phyloP scores from a whole-genome alignment of 2,797 vertebrate species.

The Danionella dracula region DNA sequence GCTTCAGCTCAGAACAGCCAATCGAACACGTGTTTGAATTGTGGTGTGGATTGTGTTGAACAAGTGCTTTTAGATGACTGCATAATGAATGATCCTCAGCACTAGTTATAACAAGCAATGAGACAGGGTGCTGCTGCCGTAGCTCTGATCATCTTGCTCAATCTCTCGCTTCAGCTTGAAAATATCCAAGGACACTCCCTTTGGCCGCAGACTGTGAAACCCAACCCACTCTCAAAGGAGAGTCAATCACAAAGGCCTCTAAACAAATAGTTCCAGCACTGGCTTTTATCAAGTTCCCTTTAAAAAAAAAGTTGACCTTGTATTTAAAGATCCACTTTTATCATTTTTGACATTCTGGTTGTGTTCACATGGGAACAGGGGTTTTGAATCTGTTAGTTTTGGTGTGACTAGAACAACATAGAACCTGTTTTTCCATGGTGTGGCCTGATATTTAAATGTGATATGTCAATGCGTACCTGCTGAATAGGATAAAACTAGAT shows the following conservation, averaged over 20 bases:
- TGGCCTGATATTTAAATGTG: not conserved
- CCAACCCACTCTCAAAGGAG: constrained; percentile 27
- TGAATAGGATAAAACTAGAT: not conserved
- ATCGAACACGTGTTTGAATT: not conserved
- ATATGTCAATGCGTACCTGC: not conserved
- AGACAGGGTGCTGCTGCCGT: not conserved
- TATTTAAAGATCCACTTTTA: not conserved
- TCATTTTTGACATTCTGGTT: not conserved
- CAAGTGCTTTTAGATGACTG: not conserved
- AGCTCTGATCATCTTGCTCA: not conserved
- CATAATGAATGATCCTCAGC: not conserved
- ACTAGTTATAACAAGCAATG: constrained; percentile 4
- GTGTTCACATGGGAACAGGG: not conserved
- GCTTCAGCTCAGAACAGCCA: no score
- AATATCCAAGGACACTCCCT: constrained; percentile 16
- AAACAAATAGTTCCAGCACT: constrained; percentile 3
- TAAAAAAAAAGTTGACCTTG: not conserved
- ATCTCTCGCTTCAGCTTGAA: not conserved
- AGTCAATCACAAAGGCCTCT: constrained; percentile 12
- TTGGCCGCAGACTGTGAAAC: constrained; percentile 17
- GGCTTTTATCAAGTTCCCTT: constrained; percentile 12
- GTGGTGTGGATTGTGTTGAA: constrained; percentile 1
- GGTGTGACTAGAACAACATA: constrained; percentile 5
- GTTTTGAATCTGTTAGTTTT: not conserved
- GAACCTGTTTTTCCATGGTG: constrained; percentile 17